Conservation (phyloP, 2,888 invertebrate genomes). For the Tineola bisselliella region DNA sequence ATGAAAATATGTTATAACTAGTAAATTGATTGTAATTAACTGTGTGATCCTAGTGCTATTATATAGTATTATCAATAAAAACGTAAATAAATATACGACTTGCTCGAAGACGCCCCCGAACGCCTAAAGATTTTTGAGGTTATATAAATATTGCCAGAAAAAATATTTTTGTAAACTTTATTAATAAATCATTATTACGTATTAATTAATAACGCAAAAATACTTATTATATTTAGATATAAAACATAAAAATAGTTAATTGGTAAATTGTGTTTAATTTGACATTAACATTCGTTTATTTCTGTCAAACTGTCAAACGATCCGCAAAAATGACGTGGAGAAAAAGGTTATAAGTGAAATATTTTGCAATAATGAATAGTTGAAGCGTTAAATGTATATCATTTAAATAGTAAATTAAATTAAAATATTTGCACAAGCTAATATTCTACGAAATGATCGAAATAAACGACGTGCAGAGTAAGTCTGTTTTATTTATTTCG, state of each 20-base stretch:
- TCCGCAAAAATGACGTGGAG: constrained; percentile 47
- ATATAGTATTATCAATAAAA: no score
- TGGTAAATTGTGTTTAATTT: no score
- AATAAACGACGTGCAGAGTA: constrained; percentile 85
- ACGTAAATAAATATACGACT: no score
- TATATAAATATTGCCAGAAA: no score
- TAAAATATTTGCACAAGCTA: constrained; percentile 13
- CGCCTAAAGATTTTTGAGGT: no score
- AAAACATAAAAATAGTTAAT: no score
- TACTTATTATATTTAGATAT: no score
- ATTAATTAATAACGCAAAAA: neutral
- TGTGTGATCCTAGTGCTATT: no score
- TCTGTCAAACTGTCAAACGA: neutral
- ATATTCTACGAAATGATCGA: constrained; percentile 75
- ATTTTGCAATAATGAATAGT: constrained; percentile 35
- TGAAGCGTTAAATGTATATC: constrained; percentile 17
- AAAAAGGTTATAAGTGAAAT: constrained; percentile 29
- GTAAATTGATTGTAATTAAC: no score
- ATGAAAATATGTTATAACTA: no score
- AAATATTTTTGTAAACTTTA: neutral
- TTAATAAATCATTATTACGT: neutral
- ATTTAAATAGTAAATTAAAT: constrained; percentile 13
- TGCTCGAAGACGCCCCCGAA: no score
- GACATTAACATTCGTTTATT: no score
- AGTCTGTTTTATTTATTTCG: constrained; percentile 35